These are phyloP conservation scores for Entomobrya proxima DNA, from an alignment of 2,888 invertebrate species.

Conservation along the genomic window DNA sequence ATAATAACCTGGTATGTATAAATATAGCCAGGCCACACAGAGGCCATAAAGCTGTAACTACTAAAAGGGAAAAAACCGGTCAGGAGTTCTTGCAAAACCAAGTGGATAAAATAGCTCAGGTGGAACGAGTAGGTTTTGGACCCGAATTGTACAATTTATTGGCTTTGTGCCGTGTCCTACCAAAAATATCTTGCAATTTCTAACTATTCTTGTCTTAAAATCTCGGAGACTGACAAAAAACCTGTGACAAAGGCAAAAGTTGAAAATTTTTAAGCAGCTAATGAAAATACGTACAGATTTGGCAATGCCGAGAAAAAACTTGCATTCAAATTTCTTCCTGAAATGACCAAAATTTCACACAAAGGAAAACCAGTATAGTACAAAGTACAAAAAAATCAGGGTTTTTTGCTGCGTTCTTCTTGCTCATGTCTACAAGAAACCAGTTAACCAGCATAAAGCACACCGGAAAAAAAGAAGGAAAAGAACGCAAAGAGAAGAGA, in stretches of 20 bases:
- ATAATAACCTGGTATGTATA: background rate
- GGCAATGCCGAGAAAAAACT: background rate
- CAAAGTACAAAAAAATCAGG: slow-evolving; percentile 23
- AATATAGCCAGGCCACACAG: too few relatives aligned
- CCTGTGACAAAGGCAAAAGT: background rate
- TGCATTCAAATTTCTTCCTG: slow-evolving; percentile 36
- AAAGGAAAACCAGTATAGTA: background rate
- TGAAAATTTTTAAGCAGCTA: too few relatives aligned
- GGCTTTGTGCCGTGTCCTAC: too few relatives aligned
- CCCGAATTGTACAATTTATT: too few relatives aligned
- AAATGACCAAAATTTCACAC: slow-evolving; percentile 20
- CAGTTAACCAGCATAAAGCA: background rate
- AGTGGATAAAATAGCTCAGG: too few relatives aligned
- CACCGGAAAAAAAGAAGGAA: slow-evolving; percentile 33
- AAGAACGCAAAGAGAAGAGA: background rate
- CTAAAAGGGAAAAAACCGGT: too few relatives aligned
- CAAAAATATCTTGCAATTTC: too few relatives aligned
- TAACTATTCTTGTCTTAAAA: slow-evolving; percentile 8
- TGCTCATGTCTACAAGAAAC: too few relatives aligned
- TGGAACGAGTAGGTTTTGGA: too few relatives aligned
- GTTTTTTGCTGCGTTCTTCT: background rate
- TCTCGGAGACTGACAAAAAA: slow-evolving; percentile 6
- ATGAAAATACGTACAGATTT: too few relatives aligned
- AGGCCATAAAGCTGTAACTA: too few relatives aligned
- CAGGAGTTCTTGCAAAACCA: too few relatives aligned